A percentile compares a stretch with the other conserved stretches of the same genome.
These are phyloP conservation scores for Mythimna pallens DNA, from an alignment of 2,888 invertebrate genomes.

Conservation along the genomic window DNA sequence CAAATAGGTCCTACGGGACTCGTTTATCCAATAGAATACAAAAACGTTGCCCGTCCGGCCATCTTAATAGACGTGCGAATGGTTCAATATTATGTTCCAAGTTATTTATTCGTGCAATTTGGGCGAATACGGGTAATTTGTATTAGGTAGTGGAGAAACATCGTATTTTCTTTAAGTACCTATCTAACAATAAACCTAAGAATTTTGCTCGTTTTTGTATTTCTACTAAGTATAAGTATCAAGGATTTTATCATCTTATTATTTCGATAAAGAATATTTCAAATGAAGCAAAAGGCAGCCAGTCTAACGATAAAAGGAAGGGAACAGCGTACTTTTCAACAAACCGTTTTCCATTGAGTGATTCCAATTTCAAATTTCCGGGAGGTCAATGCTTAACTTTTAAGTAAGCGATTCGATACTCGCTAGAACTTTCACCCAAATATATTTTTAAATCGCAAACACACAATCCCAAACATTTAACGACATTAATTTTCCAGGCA, in stretches of 20 bases:
- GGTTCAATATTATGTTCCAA: conserved; percentile 24
- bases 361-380: neutral
- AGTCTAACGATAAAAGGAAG: neutral
- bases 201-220: neutral
- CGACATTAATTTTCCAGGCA: conserved; percentile 9
- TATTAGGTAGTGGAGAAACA: neutral
- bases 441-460: conserved; percentile 10
- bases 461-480: conserved; percentile 10
- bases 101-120: conserved; percentile 34
- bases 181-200: too few relatives aligned
- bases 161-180: neutral
- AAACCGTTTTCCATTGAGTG: neutral
- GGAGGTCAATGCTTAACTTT: conserved; percentile 6
- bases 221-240: neutral
- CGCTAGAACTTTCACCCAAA: conserved; percentile 18
- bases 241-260: neutral
- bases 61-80: conserved; percentile 35
- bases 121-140: conserved; percentile 9
- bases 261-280: neutral
- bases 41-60: conserved; percentile 24
- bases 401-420: conserved; percentile 7
- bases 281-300: neutral
- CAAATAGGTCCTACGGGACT: conserved; percentile 40
- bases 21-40: conserved; percentile 42
- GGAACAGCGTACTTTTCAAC: neutral